Base-by-base conservation (phyloP, 2,797 vertebrate species). In the Triplophysa yarkandensis region DNA sequence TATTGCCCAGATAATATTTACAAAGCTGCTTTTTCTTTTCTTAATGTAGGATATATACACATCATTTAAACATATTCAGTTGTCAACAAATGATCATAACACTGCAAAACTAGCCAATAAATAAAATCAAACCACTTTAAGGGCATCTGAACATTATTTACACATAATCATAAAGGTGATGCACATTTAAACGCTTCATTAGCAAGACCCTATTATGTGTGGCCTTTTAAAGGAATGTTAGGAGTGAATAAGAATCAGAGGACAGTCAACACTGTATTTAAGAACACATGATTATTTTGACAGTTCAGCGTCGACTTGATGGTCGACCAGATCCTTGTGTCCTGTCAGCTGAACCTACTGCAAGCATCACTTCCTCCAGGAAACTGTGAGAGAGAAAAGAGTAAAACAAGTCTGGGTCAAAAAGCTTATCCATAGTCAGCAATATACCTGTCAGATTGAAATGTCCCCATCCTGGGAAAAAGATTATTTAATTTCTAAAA, bases 351-450 rank as follows among this genome's bases (percentile, higher is more conserved):
- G 71, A 69, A 30, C 76, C 67, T 27, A 77, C 76, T 1, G 88
- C 10, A 6, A 74, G 82, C 83, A 85, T 90, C 77, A 91, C 91
- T 74, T 92, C 91, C 83, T 92, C 91, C 71, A 93, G 79, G 70
- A 92, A 92, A 52, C 91, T 91, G 82, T 67, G 30, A 58, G 21
- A 41, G 23, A 76, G 4, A 30, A 10, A 17, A 10, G n/a, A 46
- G 16, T 46, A 34, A 43, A 32, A 27, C 13, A 68, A 27, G 19
- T 50, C 17, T 48, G 27, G 4, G 14, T 60, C 2, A 39, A 19
- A 63, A 21, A 55, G 28, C 5, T 50, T 13, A 5, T 44, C 1
- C 4, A 17, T 1, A 23, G 23, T 58, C 71, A 43, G 6, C 6
- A 76, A 27, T 30, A 17, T 41, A 57, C 28, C 16, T 57, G 10